phyloP scores from a whole-genome alignment of 2,888 invertebrate genomes.

The Sericinus montela region DNA sequence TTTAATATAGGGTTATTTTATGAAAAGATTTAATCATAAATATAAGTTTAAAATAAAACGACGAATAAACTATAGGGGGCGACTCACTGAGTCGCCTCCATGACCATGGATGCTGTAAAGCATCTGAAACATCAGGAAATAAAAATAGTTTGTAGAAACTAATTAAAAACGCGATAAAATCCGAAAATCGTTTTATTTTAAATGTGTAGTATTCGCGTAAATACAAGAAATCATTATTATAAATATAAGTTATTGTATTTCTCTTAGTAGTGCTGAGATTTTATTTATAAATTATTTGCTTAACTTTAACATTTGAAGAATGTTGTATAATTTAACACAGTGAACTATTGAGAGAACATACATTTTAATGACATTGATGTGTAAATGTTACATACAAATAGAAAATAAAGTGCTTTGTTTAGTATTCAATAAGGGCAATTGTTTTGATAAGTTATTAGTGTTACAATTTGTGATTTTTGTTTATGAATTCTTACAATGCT shows the following conservation, averaged over 20 bases:
- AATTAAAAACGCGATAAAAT: too few relatives aligned
- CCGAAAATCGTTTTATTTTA: too few relatives aligned
- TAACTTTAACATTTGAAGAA: not conserved
- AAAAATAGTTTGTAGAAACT: too few relatives aligned
- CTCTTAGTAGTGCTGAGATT: not conserved
- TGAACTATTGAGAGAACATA: conserved; percentile 2
- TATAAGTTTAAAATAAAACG: too few relatives aligned
- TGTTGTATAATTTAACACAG: not conserved
- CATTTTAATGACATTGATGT: not conserved
- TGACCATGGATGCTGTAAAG: too few relatives aligned
- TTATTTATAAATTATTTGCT: too few relatives aligned
- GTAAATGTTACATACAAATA: conserved; percentile 1
- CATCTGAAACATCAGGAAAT: too few relatives aligned
- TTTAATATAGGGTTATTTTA: conserved; percentile 17
- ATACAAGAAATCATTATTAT: too few relatives aligned
- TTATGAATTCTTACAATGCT: conserved; percentile 33
- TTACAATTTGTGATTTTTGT: conserved; percentile 34
- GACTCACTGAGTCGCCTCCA: too few relatives aligned
- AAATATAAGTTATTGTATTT: conserved; percentile 5
- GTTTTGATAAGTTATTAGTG: not conserved
- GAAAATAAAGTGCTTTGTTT: not conserved
- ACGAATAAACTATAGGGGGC: too few relatives aligned
- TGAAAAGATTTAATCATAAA: conserved; percentile 1
- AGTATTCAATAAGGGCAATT: conserved; percentile 9
- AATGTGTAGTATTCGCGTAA: too few relatives aligned